Percentiles rank a stretch among this genome's conserved stretches.
Conservation (phyloP, 1,140 invertebrate genomes). For the Caenorhabditis elegans region DNA sequence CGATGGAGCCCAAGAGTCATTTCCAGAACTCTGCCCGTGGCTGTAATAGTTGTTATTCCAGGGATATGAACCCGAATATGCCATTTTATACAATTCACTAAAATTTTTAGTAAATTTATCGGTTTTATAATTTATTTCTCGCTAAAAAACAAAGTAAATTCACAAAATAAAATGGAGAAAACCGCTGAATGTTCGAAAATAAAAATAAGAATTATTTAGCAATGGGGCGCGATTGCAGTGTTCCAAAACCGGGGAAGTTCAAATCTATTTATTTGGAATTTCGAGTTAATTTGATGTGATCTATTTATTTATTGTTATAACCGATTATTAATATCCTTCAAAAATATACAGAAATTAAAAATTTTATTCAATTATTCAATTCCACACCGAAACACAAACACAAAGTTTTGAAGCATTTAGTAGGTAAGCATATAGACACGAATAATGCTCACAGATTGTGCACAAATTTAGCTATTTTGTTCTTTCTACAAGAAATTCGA, state of each 20-base stretch:
- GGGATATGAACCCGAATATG: background rate
- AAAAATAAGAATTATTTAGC: background rate
- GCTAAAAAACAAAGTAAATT: too few relatives aligned
- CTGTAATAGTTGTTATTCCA: background rate
- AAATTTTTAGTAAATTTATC: too few relatives aligned
- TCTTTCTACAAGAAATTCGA: too few relatives aligned
- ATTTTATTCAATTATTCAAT: background rate
- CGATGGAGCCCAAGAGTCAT: background rate
- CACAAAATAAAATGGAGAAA: background rate
- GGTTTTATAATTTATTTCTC: too few relatives aligned
- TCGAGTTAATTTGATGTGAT: too few relatives aligned
- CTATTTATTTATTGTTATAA: too few relatives aligned
- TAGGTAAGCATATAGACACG: background rate
- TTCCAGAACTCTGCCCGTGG: background rate
- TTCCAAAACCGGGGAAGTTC: too few relatives aligned
- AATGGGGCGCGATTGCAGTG: background rate
- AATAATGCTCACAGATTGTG: background rate
- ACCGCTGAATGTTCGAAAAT: background rate
- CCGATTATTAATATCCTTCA: too few relatives aligned
- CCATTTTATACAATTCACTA: background rate
- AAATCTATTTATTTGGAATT: too few relatives aligned
- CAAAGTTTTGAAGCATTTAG: background rate
- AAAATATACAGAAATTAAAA: too few relatives aligned
- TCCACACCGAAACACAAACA: background rate
- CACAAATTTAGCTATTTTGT: too few relatives aligned